phyloP scores from a whole-genome alignment of 2,888 invertebrate species.

The Phania funesta region DNA sequence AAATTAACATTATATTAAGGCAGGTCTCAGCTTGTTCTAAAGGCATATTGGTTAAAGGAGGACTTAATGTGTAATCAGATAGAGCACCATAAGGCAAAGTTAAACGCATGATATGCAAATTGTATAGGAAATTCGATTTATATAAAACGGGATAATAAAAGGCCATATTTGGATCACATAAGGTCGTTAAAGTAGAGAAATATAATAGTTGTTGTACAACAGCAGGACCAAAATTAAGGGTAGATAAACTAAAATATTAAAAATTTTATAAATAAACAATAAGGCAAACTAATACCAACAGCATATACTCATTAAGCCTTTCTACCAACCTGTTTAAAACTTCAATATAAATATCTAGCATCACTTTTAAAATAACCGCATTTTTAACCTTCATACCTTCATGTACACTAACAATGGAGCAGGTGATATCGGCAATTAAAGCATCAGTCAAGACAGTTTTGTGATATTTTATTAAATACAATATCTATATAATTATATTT shows the following conservation, averaged over 20 bases:
- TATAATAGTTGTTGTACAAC: slow-evolving; percentile 70
- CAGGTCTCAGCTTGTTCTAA: slow-evolving; percentile 72
- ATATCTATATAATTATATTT: slow-evolving; percentile 64
- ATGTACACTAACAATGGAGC: slow-evolving; percentile 69
- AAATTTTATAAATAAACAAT: neutral
- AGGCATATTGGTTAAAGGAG: slow-evolving; percentile 69
- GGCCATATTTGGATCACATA: slow-evolving; percentile 68
- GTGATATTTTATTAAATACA: slow-evolving; percentile 68
- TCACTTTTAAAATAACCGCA: slow-evolving; percentile 71
- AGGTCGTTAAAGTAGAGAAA: slow-evolving; percentile 69
- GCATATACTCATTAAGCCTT: neutral
- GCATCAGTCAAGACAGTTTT: slow-evolving; percentile 64
- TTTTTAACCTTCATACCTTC: slow-evolving; percentile 71
- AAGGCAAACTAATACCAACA: neutral
- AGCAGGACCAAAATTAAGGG: slow-evolving; percentile 66
- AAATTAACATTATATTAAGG: slow-evolving; percentile 73
- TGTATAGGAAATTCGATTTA: slow-evolving; percentile 72
- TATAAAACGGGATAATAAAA: slow-evolving; percentile 72
- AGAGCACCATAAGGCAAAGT: slow-evolving; percentile 68
- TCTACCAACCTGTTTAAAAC: slow-evolving; percentile 71
- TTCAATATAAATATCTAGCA: slow-evolving; percentile 72
- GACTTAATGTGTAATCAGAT: slow-evolving; percentile 69
- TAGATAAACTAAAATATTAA: slow-evolving; percentile 65
- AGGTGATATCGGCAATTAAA: slow-evolving; percentile 70
- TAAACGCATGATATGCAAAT: slow-evolving; percentile 74